Conservation (phyloP, 64 coral and sea anemone genomes). For the Pocillopora damicornis region DNA sequence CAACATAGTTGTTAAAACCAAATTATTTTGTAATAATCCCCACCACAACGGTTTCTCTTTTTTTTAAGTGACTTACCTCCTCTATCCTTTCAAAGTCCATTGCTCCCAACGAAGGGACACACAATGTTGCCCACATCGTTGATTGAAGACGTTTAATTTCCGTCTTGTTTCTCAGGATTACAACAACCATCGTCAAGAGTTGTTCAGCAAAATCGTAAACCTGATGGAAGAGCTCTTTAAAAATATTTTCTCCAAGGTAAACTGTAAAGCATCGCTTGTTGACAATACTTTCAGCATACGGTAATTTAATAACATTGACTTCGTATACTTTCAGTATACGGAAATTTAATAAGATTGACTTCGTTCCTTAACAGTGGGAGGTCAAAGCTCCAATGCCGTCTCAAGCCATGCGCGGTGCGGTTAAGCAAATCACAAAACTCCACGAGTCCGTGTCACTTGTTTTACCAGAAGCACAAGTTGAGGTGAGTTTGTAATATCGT, state of each 20-base stretch:
- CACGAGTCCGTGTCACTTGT: constrained; percentile 86
- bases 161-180: constrained; percentile 61
- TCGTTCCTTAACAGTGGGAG: constrained; percentile 74
- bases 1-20: no score
- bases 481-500: constrained; percentile 44
- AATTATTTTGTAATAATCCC: no score
- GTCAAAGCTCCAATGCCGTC: constrained; percentile 96
- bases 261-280: neutral
- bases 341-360: neutral
- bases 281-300: neutral
- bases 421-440: constrained; percentile 88
- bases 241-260: constrained; percentile 72
- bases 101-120: no score
- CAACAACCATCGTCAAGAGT: constrained; percentile 84
- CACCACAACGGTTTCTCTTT: no score
- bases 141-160: neutral
- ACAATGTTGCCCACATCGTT: no score
- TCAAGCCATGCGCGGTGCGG: constrained; percentile 81
- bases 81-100: no score
- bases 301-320: neutral
- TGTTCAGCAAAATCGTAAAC: constrained; percentile 82
- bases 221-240: constrained; percentile 91
- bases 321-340: neutral
- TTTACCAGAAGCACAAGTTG: constrained; percentile 72
- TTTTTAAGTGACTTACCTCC: no score